Evolutionary conservation across 1,140 invertebrate species (phyloP).

Genomic region (Bilobella aurantiaca): DNA sequence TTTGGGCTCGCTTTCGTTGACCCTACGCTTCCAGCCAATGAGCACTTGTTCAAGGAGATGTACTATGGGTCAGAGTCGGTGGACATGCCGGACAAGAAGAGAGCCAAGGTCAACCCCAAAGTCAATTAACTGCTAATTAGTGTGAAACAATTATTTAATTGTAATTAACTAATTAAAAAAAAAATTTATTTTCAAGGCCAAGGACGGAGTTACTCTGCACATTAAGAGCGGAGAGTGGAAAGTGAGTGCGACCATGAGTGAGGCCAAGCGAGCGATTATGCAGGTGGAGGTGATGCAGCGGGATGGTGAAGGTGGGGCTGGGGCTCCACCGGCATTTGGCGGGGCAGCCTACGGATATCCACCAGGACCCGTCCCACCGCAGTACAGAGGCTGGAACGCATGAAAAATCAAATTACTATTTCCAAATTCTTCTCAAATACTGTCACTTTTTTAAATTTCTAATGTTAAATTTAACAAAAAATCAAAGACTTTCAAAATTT

Average conservation of each 20-base stretch:
- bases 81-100: slow-evolving; percentile 9
- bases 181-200: slow-evolving; percentile 13
- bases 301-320: neutral
- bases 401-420: too few relatives aligned
- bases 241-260: slow-evolving; percentile 22
- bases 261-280: slow-evolving; percentile 20
- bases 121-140: neutral
- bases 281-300: slow-evolving; percentile 9
- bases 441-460: too few relatives aligned
- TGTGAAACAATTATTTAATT: neutral
- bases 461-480: too few relatives aligned
- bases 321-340: too few relatives aligned
- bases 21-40: neutral
- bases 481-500: too few relatives aligned
- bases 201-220: slow-evolving; percentile 7
- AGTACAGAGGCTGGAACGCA: too few relatives aligned
- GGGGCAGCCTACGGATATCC: too few relatives aligned
- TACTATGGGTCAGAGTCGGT: slow-evolving; percentile 19
- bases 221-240: slow-evolving; percentile 6
- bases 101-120: slow-evolving; percentile 2
- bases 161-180: neutral
- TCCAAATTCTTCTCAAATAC: too few relatives aligned
- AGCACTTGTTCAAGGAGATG: slow-evolving; percentile 20
- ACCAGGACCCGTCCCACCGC: too few relatives aligned
- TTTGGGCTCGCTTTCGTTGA: slow-evolving; percentile 23